Conservation (phyloP, 2,113 vertebrate species). For the Cinclus cinclus region DNA sequence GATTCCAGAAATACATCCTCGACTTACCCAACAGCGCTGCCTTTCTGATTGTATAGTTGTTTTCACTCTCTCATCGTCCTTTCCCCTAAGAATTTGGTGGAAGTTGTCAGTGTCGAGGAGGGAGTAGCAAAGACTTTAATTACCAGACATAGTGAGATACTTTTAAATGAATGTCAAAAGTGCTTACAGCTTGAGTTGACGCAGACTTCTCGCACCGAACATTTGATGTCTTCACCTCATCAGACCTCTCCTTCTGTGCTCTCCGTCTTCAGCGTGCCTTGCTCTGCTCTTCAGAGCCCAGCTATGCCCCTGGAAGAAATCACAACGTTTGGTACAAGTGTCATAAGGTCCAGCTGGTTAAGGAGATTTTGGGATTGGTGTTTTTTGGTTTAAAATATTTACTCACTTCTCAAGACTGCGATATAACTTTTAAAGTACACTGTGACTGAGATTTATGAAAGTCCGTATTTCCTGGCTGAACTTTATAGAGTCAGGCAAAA, state of each 20-base stretch:
- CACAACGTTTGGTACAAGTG: constrained; percentile 54
- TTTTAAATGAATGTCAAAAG: neutral
- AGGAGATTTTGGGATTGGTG: constrained; percentile 17
- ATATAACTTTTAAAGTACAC: constrained; percentile 62
- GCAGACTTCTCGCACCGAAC: neutral
- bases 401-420: constrained; percentile 62
- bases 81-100: neutral
- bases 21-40: neutral
- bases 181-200: constrained; percentile 1
- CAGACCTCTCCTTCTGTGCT: neutral
- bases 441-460: constrained; percentile 78
- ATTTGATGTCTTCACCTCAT: neutral
- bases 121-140: constrained; percentile 19
- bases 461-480: constrained; percentile 76
- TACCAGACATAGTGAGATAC: constrained; percentile 1
- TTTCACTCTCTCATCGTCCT: neutral
- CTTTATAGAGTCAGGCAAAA: constrained; percentile 51
- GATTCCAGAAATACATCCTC: constrained; percentile 34
- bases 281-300: constrained; percentile 38
- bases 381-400: constrained; percentile 41
- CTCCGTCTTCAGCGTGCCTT: neutral
- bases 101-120: neutral
- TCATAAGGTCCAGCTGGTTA: constrained; percentile 38
- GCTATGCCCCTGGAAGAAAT: constrained; percentile 48
- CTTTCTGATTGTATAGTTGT: constrained; percentile 22